A percentile compares a stretch with the other conserved stretches of the same genome.
phyloP scores from a whole-genome alignment of 2,797 vertebrate species.

The Sebastes itinus region DNA sequence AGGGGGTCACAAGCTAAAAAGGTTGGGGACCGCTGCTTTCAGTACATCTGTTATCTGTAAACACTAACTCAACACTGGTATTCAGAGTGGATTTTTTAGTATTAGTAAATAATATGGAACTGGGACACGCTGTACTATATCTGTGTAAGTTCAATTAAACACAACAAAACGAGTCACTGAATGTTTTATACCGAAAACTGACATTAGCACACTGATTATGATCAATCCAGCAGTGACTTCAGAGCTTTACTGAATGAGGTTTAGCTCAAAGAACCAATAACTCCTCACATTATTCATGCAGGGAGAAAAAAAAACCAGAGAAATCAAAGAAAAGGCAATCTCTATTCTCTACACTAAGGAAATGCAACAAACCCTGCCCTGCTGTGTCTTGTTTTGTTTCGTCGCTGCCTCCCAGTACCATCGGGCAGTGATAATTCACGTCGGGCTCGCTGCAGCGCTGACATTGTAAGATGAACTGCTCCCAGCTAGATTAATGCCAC shows the following conservation, averaged over 20 bases:
- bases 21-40: not conserved
- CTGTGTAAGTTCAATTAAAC: conserved; percentile 7
- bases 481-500: conserved; percentile 84
- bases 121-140: not conserved
- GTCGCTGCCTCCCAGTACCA: conserved; percentile 49
- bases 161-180: not conserved
- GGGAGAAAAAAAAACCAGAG: not conserved
- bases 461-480: conserved; percentile 77
- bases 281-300: conserved; percentile 22
- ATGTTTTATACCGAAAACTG: not conserved
- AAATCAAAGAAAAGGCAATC: conserved; percentile 30
- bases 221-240: conserved; percentile 4
- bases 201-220: not conserved
- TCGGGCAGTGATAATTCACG: conserved; percentile 80
- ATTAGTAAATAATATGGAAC: not conserved
- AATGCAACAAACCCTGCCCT: not conserved
- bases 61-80: not conserved
- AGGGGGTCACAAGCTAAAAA: not conserved
- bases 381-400: conserved; percentile 45
- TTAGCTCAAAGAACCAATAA: conserved; percentile 1
- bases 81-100: not conserved
- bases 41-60: not conserved
- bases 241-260: conserved; percentile 12
- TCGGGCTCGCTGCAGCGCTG: conserved; percentile 66
- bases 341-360: not conserved